Percentiles rank a stretch among this genome's conserved stretches.
phyloP scores from a whole-genome alignment of 2,113 vertebrate genomes.

The Tachuris rubrigastra region DNA sequence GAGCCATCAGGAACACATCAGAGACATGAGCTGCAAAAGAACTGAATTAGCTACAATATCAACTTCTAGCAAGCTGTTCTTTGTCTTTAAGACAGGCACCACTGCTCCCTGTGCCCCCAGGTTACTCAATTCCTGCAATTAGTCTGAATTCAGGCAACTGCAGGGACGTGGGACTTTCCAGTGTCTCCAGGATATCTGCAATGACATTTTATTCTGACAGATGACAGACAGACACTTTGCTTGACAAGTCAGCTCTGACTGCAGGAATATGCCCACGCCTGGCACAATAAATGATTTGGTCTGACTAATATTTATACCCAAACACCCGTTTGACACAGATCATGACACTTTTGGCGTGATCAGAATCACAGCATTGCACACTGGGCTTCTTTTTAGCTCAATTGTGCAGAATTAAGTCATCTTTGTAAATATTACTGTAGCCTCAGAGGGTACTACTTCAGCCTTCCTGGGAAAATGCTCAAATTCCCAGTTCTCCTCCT shows the following conservation, averaged over 20 bases:
- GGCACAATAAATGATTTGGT: not conserved
- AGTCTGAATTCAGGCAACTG: not conserved
- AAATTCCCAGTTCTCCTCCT: not conserved
- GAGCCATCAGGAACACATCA: not conserved
- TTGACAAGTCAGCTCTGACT: not conserved
- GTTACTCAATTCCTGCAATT: rapidly evolving
- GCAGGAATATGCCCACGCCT: rapidly evolving
- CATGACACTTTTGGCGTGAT: not conserved
- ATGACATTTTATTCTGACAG: not conserved
- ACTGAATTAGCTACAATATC: not conserved
- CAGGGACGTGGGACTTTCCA: not conserved
- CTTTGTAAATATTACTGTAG: not conserved
- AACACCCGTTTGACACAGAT: not conserved
- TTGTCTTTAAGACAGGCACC: not conserved
- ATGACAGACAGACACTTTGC: not conserved
- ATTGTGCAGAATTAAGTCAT: not conserved
- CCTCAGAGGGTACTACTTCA: not conserved
- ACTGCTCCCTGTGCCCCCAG: not conserved
- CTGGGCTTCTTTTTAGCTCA: not conserved
- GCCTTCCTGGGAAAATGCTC: not conserved
- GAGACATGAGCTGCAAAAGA: not conserved
- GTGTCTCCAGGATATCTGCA: not conserved
- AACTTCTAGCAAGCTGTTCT: not conserved
- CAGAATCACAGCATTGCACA: not conserved
- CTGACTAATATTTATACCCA: not conserved